Conservation (phyloP, 2,797 vertebrate species). For the Sebastes hopkinsi region DNA sequence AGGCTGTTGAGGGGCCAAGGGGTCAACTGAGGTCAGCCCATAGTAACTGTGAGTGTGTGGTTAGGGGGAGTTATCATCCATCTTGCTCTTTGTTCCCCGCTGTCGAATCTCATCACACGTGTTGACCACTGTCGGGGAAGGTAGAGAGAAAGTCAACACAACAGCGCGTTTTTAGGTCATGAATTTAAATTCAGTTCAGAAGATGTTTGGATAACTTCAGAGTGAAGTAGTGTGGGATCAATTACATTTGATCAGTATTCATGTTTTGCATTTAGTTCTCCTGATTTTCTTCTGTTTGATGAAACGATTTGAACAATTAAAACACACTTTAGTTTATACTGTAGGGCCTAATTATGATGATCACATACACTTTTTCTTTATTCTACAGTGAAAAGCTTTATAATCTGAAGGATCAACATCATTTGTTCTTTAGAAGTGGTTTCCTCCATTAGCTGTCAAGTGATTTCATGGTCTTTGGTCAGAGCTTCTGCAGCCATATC, state of each 20-base stretch:
- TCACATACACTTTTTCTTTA: background rate
- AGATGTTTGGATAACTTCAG: background rate
- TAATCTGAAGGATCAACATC: background rate
- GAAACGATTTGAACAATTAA: background rate
- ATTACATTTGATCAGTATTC: background rate
- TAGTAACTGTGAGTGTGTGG: slow-evolving; percentile 61
- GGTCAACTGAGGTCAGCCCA: slow-evolving; percentile 80
- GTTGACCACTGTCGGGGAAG: slow-evolving; percentile 27
- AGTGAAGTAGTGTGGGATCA: background rate
- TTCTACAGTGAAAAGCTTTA: background rate
- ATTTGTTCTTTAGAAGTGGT: background rate
- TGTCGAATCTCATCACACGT: slow-evolving; percentile 52
- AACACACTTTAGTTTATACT: background rate
- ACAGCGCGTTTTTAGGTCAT: background rate
- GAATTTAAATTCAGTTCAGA: slow-evolving; percentile 7
- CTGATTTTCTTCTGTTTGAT: background rate
- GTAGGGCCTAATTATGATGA: background rate
- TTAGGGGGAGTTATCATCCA: slow-evolving; percentile 63
- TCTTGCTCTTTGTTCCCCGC: slow-evolving; percentile 61
- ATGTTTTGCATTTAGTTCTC: background rate
- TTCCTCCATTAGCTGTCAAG: background rate
- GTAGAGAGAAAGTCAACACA: slow-evolving; percentile 33
- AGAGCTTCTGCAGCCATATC: background rate
- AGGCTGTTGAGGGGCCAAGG: slow-evolving; percentile 74
- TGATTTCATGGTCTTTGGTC: background rate